Evolutionary conservation across 2,797 vertebrate species (phyloP).

Genomic region (Enteromius fasciolatus): DNA sequence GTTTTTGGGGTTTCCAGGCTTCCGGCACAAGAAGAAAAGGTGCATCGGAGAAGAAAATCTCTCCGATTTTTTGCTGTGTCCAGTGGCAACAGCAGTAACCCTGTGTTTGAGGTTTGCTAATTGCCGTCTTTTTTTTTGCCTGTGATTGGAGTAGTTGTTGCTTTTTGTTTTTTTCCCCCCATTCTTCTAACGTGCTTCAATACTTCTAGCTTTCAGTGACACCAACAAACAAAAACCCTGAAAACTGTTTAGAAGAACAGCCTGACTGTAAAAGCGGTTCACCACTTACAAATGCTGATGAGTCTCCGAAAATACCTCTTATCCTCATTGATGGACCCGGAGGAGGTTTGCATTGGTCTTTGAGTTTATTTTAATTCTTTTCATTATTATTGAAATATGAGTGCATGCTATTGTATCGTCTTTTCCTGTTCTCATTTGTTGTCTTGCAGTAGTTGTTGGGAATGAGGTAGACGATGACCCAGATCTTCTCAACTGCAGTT

Average conservation of each 20-base stretch:
- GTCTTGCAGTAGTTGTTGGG: slow-evolving; percentile 54
- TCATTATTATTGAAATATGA: neutral
- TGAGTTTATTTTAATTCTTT: neutral
- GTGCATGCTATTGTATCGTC: neutral
- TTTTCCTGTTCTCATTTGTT: neutral
- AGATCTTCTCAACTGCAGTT: slow-evolving; percentile 63
- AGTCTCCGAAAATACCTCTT: slow-evolving; percentile 44
- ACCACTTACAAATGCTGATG: slow-evolving; percentile 1
- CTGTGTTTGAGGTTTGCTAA: slow-evolving; percentile 29
- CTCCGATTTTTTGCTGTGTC: slow-evolving; percentile 61
- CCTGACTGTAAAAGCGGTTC: slow-evolving; percentile 3
- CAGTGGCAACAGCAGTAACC: slow-evolving; percentile 53
- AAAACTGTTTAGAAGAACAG: slow-evolving; percentile 27
- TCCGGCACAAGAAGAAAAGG: slow-evolving; percentile 49
- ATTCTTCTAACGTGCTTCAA: neutral
- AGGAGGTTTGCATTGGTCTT: slow-evolving; percentile 53
- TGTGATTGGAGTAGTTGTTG: neutral
- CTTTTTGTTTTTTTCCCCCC: neutral
- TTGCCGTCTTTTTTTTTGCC: neutral
- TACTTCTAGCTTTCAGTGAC: slow-evolving; percentile 17
- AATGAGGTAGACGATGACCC: slow-evolving; percentile 61
- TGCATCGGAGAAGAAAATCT: slow-evolving; percentile 53
- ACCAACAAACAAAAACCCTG: slow-evolving; percentile 18
- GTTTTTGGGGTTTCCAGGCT: slow-evolving; percentile 39
- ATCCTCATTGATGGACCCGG: slow-evolving; percentile 61